Conservation (phyloP, 2,797 vertebrate genomes). For the Sebastes dallii region DNA sequence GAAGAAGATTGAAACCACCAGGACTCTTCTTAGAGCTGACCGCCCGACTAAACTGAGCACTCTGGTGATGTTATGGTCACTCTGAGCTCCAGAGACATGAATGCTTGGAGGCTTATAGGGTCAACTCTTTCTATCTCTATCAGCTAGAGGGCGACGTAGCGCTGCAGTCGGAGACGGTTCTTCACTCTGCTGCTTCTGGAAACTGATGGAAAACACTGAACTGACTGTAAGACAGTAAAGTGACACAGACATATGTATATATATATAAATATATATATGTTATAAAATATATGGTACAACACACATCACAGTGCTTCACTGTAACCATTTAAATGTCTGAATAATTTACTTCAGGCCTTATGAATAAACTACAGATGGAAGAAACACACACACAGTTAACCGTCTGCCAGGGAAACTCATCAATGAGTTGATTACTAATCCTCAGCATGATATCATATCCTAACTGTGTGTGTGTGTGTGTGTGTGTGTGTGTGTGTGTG, state of each 20-base stretch:
- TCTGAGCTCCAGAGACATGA: too few relatives aligned
- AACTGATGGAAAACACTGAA: neutral
- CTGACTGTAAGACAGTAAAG: neutral
- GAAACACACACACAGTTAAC: neutral
- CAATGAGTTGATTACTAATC: conserved; percentile 2
- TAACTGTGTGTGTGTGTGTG: neutral
- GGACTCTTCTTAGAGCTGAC: too few relatives aligned
- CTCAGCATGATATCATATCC: conserved; percentile 16
- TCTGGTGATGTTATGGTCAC: too few relatives aligned
- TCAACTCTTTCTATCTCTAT: too few relatives aligned
- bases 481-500: neutral
- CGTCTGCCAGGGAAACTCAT: conserved; percentile 13
- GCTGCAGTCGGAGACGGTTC: neutral
- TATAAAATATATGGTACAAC: neutral
- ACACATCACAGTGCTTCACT: neutral
- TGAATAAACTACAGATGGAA: neutral
- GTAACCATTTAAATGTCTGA: neutral
- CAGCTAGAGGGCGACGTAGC: neutral
- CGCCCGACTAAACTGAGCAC: too few relatives aligned
- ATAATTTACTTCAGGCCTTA: neutral
- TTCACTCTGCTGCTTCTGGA: neutral
- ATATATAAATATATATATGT: neutral
- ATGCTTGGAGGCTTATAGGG: too few relatives aligned
- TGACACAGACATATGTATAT: neutral
- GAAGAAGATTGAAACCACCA: too few relatives aligned